Conservation (phyloP, 2,797 vertebrate genomes). For the Coracias cyanogaster region DNA sequence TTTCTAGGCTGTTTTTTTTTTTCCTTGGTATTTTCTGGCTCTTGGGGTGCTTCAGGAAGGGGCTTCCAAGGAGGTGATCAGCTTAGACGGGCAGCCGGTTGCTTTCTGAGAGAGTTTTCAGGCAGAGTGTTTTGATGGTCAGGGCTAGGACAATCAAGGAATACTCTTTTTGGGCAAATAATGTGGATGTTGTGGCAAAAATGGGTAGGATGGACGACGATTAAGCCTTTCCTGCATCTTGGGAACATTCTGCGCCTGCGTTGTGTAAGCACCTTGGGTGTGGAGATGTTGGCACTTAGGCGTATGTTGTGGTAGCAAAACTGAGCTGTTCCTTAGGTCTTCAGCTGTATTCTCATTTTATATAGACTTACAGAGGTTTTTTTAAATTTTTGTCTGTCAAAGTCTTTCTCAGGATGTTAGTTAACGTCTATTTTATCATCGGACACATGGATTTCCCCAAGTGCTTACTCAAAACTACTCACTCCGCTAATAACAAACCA, state of each 20-base stretch:
- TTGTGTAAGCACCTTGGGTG: accelerated
- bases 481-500: background rate
- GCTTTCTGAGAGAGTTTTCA: background rate
- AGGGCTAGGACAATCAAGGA: background rate
- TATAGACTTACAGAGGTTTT: background rate
- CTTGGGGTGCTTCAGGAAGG: background rate
- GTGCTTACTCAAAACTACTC: background rate
- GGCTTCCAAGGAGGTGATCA: background rate
- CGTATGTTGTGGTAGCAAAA: background rate
- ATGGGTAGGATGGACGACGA: background rate
- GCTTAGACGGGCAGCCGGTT: background rate
- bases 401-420: background rate
- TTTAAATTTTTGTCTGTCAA: background rate
- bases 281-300: background rate
- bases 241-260: background rate
- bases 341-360: background rate
- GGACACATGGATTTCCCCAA: background rate
- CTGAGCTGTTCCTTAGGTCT: background rate
- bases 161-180: background rate
- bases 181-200: background rate
- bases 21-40: background rate
- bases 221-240: background rate
- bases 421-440: background rate
- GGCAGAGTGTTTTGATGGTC: background rate
- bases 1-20: background rate